These are phyloP conservation scores for Collichthys lucidus DNA, from an alignment of 2,113 vertebrate species.

Conservation along the genomic window DNA sequence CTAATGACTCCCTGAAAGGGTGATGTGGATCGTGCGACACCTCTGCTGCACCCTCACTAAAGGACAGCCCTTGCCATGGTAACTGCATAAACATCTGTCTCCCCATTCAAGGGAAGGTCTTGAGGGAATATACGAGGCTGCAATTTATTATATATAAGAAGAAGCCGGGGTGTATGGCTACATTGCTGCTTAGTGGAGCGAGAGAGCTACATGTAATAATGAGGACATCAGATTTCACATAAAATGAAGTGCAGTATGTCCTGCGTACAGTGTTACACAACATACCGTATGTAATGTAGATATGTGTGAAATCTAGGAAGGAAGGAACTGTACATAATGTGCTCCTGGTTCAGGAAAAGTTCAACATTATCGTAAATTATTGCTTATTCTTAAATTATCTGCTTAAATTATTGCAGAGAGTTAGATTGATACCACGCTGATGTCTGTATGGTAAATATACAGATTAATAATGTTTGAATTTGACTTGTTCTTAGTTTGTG, in stretches of 20 bases:
- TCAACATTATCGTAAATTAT: background rate
- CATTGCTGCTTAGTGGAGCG: slow-evolving; percentile 5
- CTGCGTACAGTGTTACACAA: slow-evolving; percentile 7
- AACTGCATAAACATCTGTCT: slow-evolving; percentile 81
- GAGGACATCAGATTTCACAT: background rate
- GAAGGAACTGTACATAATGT: background rate
- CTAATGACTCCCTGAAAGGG: slow-evolving; percentile 57
- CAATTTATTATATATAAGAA: slow-evolving; percentile 60
- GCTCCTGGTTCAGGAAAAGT: background rate
- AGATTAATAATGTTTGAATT: no score
- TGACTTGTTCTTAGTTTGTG: no score
- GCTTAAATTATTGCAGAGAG: background rate
- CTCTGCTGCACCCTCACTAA: slow-evolving; percentile 67
- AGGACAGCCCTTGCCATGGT: slow-evolving; percentile 79
- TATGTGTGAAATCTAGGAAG: background rate
- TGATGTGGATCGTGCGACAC: slow-evolving; percentile 71
- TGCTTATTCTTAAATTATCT: background rate
- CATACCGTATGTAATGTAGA: slow-evolving; percentile 1
- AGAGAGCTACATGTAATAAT: slow-evolving; percentile 30
- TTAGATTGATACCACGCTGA: background rate
- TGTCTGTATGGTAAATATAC: background rate
- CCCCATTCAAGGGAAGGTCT: slow-evolving; percentile 53
- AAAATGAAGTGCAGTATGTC: background rate
- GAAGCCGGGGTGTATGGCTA: slow-evolving; percentile 20
- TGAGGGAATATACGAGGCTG: slow-evolving; percentile 47